Base-by-base conservation (phyloP, 2,113 vertebrate species). In the Pavo muticus region DNA sequence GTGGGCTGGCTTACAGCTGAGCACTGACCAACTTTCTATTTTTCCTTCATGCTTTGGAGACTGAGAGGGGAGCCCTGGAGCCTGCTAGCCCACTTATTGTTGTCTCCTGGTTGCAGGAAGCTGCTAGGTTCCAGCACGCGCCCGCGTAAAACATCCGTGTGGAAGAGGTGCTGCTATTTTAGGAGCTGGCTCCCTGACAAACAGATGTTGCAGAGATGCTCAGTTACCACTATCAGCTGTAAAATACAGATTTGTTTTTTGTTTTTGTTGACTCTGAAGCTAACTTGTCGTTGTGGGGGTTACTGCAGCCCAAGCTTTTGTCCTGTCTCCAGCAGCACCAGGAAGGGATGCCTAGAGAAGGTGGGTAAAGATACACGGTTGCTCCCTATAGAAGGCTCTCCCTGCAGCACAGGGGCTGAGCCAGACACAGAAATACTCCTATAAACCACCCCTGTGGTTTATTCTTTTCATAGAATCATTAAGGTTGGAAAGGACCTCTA, bases 171-270 rank as follows among this genome's bases (percentile, higher is more conserved):
- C 2, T 64, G 75, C 79, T 97, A 82, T 96, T 97, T 95, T 72
- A 91, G 79, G 54, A 25, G 64, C 39, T 84, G 48, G 84, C 82
- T 73, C 67, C 68, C 86, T 91, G 93, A 88, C 96, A 95, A 97
- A 91, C 92, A 97, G 89, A 96, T 94, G 89, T 82, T 89, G 78
- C 74, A 92, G 85, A 96, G 79, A 68, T 30, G 68, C 67, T 96
- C 69, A 15, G 73, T 50, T 91, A 94, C 79, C 32, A 16, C 16
- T 80, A 35, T 50, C 89, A 92, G 24, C 72, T 47, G 9, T 32
- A 76, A 17, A 11, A 75, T n/a, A 75, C 6, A 0, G 47, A 6
- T 16, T 60, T 14, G 3, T 11, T 57, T 80, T 45, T 52, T 25
- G 14, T 9, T 84, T 63, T 71, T 69, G 27, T 65, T 71, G 35